Evolutionary conservation across 2,113 vertebrate genomes (phyloP).

Genomic region (Opisthocomus hoazin): DNA sequence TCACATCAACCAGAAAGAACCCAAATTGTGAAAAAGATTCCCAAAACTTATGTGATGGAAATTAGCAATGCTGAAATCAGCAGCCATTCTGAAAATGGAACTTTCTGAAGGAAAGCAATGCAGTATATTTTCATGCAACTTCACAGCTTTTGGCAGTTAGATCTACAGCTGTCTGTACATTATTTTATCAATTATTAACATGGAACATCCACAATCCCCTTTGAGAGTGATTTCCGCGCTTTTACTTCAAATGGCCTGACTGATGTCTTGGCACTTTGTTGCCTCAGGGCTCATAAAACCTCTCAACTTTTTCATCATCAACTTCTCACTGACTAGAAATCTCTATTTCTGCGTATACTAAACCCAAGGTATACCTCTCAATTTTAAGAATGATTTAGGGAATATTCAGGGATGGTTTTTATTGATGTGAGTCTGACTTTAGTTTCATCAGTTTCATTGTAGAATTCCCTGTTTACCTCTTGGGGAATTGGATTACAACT

Average conservation of each 20-base stretch:
- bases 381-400: neutral
- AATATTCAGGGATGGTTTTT: neutral
- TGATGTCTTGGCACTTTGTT: neutral
- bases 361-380: neutral
- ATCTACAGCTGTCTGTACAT: neutral
- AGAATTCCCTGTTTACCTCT: neutral
- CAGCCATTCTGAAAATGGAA: neutral
- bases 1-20: neutral
- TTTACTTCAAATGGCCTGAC: conserved; percentile 25
- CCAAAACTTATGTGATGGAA: neutral
- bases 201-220: conserved; percentile 1
- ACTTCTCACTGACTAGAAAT: neutral
- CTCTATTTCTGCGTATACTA: neutral
- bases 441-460: neutral
- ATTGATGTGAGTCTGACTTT: neutral
- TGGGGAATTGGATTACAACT: neutral
- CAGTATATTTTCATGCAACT: neutral
- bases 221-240: conserved; percentile 17
- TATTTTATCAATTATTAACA: conserved; percentile 61
- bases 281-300: conserved; percentile 18
- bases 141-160: conserved; percentile 8
- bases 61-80: neutral
- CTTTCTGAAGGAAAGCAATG: neutral
- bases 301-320: neutral
- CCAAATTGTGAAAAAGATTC: neutral